Percentiles rank a stretch among this genome's conserved stretches.
Evolutionary conservation across 1,140 invertebrate species (phyloP).

Genomic region (Psilanteris sp.): DNA sequence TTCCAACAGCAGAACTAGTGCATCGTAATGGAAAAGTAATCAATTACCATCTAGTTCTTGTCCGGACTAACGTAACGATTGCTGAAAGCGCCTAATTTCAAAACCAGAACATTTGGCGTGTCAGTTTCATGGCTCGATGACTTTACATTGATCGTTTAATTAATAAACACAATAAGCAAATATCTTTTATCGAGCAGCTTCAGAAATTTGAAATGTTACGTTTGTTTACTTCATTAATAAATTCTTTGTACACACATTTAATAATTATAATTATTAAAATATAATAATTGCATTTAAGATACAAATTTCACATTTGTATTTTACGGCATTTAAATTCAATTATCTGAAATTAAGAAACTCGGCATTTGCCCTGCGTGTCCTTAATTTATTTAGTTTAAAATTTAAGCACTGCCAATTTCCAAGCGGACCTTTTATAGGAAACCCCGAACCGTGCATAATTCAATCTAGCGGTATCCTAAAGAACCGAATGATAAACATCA

Average conservation of each 20-base stretch:
- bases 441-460: constrained; percentile 70
- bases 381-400: constrained; percentile 33
- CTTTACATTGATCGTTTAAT: too few relatives aligned
- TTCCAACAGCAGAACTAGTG: constrained; percentile 58
- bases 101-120: not conserved
- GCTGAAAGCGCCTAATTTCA: not conserved
- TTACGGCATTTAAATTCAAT: too few relatives aligned
- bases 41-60: constrained; percentile 62
- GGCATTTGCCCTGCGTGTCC: not conserved
- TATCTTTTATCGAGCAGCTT: too few relatives aligned
- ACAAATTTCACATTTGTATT: too few relatives aligned
- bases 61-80: constrained; percentile 17
- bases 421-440: constrained; percentile 62
- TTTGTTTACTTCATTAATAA: too few relatives aligned
- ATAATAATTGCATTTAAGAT: too few relatives aligned
- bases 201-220: too few relatives aligned
- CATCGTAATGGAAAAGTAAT: constrained; percentile 21
- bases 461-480: constrained; percentile 63
- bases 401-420: constrained; percentile 36
- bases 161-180: too few relatives aligned
- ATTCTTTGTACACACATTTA: too few relatives aligned
- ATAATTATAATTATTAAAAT: too few relatives aligned
- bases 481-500: constrained; percentile 73
- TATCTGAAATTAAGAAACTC: too few relatives aligned
- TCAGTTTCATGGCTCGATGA: too few relatives aligned